A percentile compares a stretch with the other conserved stretches of the same genome.
These are phyloP conservation scores for Apogon talboti DNA, from an alignment of 2,797 vertebrate genomes.

Conservation along the genomic window DNA sequence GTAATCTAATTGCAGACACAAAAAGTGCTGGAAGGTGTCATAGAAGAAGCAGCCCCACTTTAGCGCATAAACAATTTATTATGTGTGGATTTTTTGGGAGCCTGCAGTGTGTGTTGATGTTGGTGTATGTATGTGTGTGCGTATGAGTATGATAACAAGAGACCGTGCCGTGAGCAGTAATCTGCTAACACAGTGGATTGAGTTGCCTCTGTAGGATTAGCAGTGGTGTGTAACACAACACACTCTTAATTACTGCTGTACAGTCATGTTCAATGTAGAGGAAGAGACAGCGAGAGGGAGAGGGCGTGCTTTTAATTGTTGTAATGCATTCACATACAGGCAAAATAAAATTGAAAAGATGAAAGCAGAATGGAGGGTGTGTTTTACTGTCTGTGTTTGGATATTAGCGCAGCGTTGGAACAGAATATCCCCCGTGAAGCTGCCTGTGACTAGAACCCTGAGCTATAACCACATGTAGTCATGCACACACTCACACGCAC, in stretches of 20 bases:
- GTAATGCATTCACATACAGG: slow-evolving; percentile 30
- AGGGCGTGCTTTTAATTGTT: slow-evolving; percentile 49
- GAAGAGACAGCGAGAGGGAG: slow-evolving; percentile 31
- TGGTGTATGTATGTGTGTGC: neutral
- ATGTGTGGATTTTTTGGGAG: slow-evolving; percentile 38
- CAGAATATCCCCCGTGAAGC: slow-evolving; percentile 3
- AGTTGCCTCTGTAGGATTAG: slow-evolving; percentile 75
- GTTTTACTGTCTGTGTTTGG: slow-evolving; percentile 37
- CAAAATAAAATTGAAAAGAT: slow-evolving; percentile 51
- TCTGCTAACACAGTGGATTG: slow-evolving; percentile 76
- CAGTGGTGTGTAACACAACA: slow-evolving; percentile 73
- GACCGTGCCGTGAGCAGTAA: slow-evolving; percentile 69
- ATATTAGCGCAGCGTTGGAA: slow-evolving; percentile 4
- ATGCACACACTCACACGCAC: neutral
- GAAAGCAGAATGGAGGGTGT: slow-evolving; percentile 25
- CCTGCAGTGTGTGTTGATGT: slow-evolving; percentile 4
- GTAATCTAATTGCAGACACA: slow-evolving; percentile 60
- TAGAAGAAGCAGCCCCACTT: slow-evolving; percentile 45
- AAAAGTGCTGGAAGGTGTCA: slow-evolving; percentile 53
- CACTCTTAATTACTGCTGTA: slow-evolving; percentile 77
- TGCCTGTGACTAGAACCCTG: neutral
- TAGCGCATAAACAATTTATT: slow-evolving; percentile 66
- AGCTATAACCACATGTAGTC: slow-evolving; percentile 4
- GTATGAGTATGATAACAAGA: slow-evolving; percentile 52
- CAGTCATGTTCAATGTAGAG: slow-evolving; percentile 56